Percentiles rank a stretch among this genome's conserved stretches.
These are phyloP conservation scores for Anaspis maculata DNA, from an alignment of 2,888 invertebrate genomes.

Conservation along the genomic window DNA sequence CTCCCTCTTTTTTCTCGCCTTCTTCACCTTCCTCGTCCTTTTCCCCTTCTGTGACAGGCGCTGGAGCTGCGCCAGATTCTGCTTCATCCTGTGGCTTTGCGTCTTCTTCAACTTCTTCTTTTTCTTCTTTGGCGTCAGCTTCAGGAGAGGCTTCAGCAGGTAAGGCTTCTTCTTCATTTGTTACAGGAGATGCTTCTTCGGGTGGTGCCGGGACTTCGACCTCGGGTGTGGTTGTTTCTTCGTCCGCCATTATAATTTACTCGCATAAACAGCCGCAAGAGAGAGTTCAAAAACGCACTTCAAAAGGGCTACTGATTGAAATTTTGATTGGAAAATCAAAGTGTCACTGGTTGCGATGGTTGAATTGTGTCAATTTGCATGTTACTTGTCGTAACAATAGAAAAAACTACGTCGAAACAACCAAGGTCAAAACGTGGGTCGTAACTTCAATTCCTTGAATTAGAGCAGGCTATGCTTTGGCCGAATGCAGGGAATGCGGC, in stretches of 20 bases:
- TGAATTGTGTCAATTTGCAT: no score
- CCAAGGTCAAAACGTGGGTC: no score
- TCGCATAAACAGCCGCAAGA: not conserved
- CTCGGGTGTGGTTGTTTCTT: not conserved
- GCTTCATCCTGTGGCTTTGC: not conserved
- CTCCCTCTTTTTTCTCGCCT: no score
- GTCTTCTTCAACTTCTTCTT: slow-evolving; percentile 2
- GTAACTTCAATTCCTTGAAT: no score
- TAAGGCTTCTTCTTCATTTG: not conserved
- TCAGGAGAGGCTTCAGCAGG: not conserved
- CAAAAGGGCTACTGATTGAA: no score
- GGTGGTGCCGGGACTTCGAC: not conserved
- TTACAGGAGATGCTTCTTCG: slow-evolving; percentile 1
- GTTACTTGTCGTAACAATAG: no score
- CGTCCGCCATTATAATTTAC: not conserved
- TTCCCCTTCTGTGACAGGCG: slow-evolving; percentile 4
- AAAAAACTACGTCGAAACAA: no score
- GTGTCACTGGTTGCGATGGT: no score
- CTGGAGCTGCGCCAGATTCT: not conserved
- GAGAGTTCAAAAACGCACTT: not conserved
- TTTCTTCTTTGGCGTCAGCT: not conserved
- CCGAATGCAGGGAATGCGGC: no score
- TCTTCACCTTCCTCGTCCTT: not conserved
- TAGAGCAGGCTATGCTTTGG: no score
- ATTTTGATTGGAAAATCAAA: no score